A percentile compares a stretch with the other conserved stretches of the same genome.
phyloP scores from a whole-genome alignment of 2,113 vertebrate genomes.

The Lasiurus borealis region DNA sequence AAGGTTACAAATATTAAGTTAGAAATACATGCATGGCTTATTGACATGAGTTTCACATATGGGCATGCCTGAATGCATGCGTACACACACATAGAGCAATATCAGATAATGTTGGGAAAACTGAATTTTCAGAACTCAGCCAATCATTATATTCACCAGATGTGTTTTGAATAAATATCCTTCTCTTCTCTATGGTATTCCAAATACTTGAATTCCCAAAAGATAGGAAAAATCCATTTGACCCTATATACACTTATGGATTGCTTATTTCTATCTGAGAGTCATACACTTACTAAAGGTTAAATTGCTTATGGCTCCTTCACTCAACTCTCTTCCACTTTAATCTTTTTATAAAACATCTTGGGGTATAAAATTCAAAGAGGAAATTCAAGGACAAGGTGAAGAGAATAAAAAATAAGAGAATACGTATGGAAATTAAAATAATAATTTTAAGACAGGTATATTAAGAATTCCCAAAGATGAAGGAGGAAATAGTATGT shows the following conservation, averaged over 20 bases:
- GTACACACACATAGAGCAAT: not conserved
- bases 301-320: not conserved
- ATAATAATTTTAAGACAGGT: not conserved
- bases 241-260: not conserved
- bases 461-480: not conserved
- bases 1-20: constrained; percentile 1
- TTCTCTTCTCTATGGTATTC: not conserved
- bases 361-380: constrained; percentile 1
- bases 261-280: not conserved
- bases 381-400: not conserved
- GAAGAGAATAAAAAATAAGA: not conserved
- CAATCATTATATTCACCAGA: not conserved
- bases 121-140: not conserved
- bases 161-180: constrained; percentile 14
- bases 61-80: not conserved
- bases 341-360: constrained; percentile 1
- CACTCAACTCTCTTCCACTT: not conserved
- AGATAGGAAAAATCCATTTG: not conserved
- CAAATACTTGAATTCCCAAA: not conserved
- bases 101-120: not conserved
- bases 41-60: not conserved
- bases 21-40: not conserved
- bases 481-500: constrained; percentile 12
- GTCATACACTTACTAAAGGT: not conserved
- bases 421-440: constrained; percentile 13